phyloP scores from a whole-genome alignment of 2,113 vertebrate genomes.

The Passer domesticus region DNA sequence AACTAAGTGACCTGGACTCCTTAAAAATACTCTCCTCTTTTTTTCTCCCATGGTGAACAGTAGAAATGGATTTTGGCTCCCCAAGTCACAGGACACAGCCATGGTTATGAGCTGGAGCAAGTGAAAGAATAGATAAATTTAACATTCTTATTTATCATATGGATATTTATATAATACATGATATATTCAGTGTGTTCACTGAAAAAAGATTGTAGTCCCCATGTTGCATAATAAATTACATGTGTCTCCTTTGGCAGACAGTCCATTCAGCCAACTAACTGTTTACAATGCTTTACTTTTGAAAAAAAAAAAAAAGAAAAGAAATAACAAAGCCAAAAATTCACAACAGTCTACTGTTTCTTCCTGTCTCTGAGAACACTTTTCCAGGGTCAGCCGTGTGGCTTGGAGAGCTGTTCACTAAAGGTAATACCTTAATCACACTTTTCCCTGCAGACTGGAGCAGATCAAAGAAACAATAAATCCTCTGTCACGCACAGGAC shows the following conservation, averaged over 20 bases:
- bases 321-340: background rate
- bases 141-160: background rate
- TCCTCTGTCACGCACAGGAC: background rate
- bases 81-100: background rate
- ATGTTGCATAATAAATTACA: background rate
- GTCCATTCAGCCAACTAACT: background rate
- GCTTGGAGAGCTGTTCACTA: background rate
- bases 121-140: background rate
- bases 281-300: background rate
- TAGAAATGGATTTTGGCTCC: background rate
- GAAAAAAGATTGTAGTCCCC: background rate
- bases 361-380: background rate
- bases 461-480: constrained; percentile 32
- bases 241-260: background rate
- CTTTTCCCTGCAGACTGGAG: background rate
- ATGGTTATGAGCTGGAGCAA: background rate
- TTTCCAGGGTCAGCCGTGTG: background rate
- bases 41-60: background rate
- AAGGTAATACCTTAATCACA: background rate
- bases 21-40: background rate
- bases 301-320: background rate
- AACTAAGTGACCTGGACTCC: background rate
- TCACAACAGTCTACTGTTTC: background rate
- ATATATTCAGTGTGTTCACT: background rate
- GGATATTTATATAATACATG: background rate